Evolutionary conservation across 1,140 invertebrate species (phyloP).

Genomic region (Diachasma alloeum): DNA sequence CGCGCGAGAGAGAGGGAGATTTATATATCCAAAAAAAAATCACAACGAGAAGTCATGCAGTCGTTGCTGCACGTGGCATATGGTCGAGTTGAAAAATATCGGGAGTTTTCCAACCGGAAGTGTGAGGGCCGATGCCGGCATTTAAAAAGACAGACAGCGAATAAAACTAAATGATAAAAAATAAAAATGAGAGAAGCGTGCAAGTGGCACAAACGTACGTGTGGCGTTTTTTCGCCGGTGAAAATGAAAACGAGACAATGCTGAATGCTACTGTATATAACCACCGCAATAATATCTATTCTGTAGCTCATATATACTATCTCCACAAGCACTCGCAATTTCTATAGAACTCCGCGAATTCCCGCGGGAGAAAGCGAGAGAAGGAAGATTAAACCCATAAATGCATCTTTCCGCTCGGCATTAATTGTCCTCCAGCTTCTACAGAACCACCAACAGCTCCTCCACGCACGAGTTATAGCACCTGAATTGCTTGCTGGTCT

Average conservation of each 20-base stretch:
- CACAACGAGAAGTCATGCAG: not conserved
- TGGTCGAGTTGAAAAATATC: not conserved
- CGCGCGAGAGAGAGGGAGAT: not conserved
- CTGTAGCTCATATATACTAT: not conserved
- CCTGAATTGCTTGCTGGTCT: not conserved
- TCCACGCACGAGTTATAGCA: not conserved
- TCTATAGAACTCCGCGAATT: not conserved
- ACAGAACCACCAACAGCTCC: not conserved
- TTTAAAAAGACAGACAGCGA: not conserved
- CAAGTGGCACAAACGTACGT: not conserved
- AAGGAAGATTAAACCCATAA: not conserved
- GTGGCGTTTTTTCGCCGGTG: not conserved
- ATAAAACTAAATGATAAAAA: not conserved
- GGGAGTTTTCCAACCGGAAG: not conserved
- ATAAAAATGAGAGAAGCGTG: not conserved
- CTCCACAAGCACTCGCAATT: not conserved
- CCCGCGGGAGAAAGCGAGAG: not conserved
- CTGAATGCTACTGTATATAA: not conserved
- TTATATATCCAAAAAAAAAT: not conserved
- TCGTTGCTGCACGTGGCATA: not conserved
- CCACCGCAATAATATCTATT: not conserved
- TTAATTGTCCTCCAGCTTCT: slow-evolving; percentile 1
- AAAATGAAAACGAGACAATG: not conserved
- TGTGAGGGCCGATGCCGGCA: not conserved
- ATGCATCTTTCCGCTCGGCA: not conserved